These are phyloP conservation scores for Pseudochromis fuscus DNA, from an alignment of 2,797 vertebrate species.

Conservation along the genomic window DNA sequence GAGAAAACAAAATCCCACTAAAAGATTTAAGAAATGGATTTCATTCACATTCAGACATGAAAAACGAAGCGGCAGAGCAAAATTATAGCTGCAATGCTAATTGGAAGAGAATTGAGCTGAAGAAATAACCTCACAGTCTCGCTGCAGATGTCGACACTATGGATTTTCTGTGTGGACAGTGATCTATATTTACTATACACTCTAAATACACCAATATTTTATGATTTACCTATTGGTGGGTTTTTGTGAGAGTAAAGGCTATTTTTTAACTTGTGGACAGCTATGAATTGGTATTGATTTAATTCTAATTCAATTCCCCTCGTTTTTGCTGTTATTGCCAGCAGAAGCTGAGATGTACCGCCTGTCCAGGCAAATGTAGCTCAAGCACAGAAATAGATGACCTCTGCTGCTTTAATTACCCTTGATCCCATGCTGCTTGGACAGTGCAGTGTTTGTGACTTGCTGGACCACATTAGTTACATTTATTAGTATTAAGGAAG, in stretches of 20 bases:
- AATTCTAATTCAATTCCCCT: conserved; percentile 80
- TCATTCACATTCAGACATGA: conserved; percentile 77
- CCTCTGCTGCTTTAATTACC: conserved; percentile 76
- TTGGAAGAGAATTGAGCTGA: conserved; percentile 74
- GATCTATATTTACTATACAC: conserved; percentile 80
- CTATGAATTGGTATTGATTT: conserved; percentile 84
- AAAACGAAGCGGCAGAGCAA: conserved; percentile 70
- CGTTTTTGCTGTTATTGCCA: conserved; percentile 59
- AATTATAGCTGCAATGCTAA: conserved; percentile 78
- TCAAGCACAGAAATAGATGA: conserved; percentile 59
- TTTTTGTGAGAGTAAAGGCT: conserved; percentile 70
- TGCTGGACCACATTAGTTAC: conserved; percentile 33
- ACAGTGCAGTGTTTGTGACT: conserved; percentile 41
- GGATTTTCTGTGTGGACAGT: conserved; percentile 78
- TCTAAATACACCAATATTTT: conserved; percentile 82
- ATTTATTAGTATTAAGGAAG: conserved; percentile 21
- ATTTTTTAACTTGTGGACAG: conserved; percentile 78
- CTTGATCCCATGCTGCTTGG: conserved; percentile 60
- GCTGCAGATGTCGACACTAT: conserved; percentile 72
- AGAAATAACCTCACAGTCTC: conserved; percentile 71
- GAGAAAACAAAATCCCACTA: conserved; percentile 70
- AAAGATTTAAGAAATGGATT: conserved; percentile 78
- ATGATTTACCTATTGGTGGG: conserved; percentile 80
- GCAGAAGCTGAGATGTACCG: conserved; percentile 55
- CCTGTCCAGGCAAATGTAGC: conserved; percentile 51